Conservation (phyloP, 1,140 invertebrate species). For the Zaprionus davidi region DNA sequence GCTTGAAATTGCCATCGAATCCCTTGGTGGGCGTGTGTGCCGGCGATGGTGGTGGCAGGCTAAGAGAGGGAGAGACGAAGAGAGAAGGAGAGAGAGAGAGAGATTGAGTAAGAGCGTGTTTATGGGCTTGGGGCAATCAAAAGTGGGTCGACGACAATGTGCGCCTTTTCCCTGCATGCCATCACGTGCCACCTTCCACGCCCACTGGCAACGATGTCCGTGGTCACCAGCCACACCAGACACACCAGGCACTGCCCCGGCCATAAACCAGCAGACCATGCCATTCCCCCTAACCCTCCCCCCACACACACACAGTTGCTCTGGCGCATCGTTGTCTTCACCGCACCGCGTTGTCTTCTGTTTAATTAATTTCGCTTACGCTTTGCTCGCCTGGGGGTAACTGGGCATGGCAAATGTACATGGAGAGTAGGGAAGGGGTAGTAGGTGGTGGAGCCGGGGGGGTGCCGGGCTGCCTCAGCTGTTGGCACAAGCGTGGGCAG, state of each 20-base stretch:
- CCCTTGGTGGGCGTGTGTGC: conserved; percentile 79
- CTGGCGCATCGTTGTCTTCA: neutral
- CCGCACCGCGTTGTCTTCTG: conserved; percentile 31
- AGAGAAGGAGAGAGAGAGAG: neutral
- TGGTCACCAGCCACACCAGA: neutral
- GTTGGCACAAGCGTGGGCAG: neutral
- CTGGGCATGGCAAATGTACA: neutral
- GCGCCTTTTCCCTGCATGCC: conserved; percentile 6
- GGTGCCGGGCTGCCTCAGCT: neutral
- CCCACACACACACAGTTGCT: too few species aligned
- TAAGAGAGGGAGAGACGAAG: conserved; percentile 5
- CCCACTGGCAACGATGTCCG: neutral
- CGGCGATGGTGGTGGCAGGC: conserved; percentile 72
- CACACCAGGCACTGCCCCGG: neutral
- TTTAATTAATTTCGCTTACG: conserved; percentile 73
- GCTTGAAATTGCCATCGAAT: conserved; percentile 81
- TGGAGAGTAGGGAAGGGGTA: neutral
- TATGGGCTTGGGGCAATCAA: conserved; percentile 3
- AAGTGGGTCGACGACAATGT: conserved; percentile 16
- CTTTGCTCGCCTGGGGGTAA: conserved; percentile 20
- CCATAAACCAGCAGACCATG: neutral
- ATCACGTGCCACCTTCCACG: conserved; percentile 6
- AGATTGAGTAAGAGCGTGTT: neutral
- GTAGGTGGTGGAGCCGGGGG: too few species aligned
- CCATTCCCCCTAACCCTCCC: neutral